Evolutionary conservation across 2,888 invertebrate genomes (phyloP), one percentile per base, ranked within the genome.

Genomic region (Blastobasis lacticolella): DNA sequence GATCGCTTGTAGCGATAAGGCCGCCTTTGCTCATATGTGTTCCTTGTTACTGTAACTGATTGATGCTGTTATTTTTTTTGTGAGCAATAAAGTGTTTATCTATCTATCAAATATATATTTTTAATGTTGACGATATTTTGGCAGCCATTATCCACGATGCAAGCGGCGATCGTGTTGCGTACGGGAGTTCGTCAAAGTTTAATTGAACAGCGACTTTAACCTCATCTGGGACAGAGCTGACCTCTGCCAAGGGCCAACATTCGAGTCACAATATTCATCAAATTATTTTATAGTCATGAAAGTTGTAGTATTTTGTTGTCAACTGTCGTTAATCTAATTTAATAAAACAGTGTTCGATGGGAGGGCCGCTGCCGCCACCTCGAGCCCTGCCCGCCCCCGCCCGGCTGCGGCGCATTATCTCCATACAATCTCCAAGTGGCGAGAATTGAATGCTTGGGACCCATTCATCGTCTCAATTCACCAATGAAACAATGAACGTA

Each of bases 171-270:
- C 23, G 23, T 23, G 23, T 3, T 23, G 23, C 23, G 23, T 23
- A 23, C 38, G 10, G 36, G 38, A 57, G 89, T 90, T 89, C 90
- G 90, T 90, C 90, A 89, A 92, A 92, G 91, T 92, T 92, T 92
- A 92, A 92, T 92, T 91, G 91, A 91, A 91, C 67, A 57, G 66
- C 59, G 65, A 48, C 60, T 53, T 58, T 49, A 50, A 59, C 63
- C 51, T 52, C 51, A 67, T 63, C 68, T 65, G 57, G 55, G 56
- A 60, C 62, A 60, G 62, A 64, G 68, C 67, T 66, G 65, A 58
- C 58, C n/a, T n/a, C n/a, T n/a, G n/a, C n/a, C 58, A 54, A 47
- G 49, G 48, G 53, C 63, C 60, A n/a, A n/a, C n/a, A n/a, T n/a
- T n/a, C 61, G 47, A 9, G n/a, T n/a, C 41, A 23, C 23, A 23